Evolutionary conservation across 35 echinoderm and acorn worm species (phyloP).

Genomic region (Apostichopus parvimensis): DNA sequence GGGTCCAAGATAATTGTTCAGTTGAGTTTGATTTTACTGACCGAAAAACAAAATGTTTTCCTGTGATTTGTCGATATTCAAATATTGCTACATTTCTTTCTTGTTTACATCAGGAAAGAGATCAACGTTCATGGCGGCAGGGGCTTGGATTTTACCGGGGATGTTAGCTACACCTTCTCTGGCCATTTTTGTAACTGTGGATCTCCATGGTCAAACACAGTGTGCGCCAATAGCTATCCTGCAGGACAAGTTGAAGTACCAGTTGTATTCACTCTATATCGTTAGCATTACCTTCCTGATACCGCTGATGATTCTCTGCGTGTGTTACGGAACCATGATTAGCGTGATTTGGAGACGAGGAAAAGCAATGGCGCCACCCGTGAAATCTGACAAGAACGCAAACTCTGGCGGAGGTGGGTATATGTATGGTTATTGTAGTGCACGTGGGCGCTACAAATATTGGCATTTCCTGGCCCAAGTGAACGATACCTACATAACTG

Average conservation of each 20-base stretch:
- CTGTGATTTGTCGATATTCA: no score
- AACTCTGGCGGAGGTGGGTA: slow-evolving; percentile 54
- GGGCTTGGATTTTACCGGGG: slow-evolving; percentile 67
- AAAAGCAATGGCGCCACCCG: slow-evolving; percentile 72
- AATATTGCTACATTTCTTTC: no score
- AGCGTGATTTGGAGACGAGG: slow-evolving; percentile 83
- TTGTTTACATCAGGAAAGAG: slow-evolving; percentile 48
- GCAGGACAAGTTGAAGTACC: slow-evolving; percentile 26
- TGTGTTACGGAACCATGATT: slow-evolving; percentile 92
- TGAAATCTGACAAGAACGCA: slow-evolving; percentile 59
- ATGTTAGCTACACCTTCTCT: slow-evolving; percentile 60
- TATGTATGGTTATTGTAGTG: background rate
- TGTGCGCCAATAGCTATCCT: slow-evolving; percentile 45
- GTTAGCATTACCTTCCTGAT: slow-evolving; percentile 81
- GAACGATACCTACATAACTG: no score
- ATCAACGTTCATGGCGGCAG: slow-evolving; percentile 75
- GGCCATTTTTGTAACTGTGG: slow-evolving; percentile 59
- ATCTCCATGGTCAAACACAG: background rate
- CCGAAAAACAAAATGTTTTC: no score
- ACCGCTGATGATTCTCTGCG: slow-evolving; percentile 77
- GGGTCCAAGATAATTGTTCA: no score
- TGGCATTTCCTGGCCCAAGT: no score
- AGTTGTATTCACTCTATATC: slow-evolving; percentile 71
- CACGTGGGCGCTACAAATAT: no score
- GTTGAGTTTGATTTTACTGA: no score